Evolutionary conservation across 2,113 vertebrate genomes (phyloP).

Genomic region (Halcyon senegalensis): DNA sequence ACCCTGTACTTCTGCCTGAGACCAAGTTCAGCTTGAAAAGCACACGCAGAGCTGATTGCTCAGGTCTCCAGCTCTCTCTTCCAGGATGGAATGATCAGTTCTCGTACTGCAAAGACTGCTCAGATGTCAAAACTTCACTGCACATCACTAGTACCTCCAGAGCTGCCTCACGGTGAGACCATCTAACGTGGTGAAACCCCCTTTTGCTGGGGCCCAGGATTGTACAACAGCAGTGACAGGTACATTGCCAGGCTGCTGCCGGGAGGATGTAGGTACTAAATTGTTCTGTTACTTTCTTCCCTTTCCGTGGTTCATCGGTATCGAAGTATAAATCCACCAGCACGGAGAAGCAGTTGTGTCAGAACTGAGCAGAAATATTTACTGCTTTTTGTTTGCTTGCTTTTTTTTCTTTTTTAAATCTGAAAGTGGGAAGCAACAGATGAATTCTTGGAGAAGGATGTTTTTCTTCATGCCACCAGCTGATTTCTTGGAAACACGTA

Average conservation of each 20-base stretch:
- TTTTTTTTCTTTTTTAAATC: not conserved
- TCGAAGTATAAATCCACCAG: not conserved
- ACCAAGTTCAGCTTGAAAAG: not conserved
- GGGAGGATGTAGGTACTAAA: not conserved
- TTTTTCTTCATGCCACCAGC: not conserved
- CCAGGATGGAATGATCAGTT: not conserved
- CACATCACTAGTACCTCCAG: not conserved
- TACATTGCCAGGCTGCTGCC: not conserved
- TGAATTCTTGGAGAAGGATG: not conserved
- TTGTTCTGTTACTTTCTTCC: not conserved
- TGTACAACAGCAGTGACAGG: not conserved
- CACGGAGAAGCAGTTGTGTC: not conserved
- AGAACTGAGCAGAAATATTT: not conserved
- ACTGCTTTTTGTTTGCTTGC: not conserved
- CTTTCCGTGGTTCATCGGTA: not conserved
- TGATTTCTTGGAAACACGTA: not conserved
- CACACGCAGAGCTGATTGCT: not conserved
- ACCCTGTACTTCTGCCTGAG: not conserved
- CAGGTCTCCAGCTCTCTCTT: not conserved
- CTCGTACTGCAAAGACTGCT: not conserved
- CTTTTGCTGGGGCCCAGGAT: not conserved
- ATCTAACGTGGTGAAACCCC: not conserved
- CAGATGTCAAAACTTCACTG: not conserved
- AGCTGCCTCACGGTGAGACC: not conserved
- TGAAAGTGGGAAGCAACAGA: not conserved